These are phyloP conservation scores for Congeria kusceri DNA, from an alignment of 2,888 invertebrate genomes.

Conservation along the genomic window DNA sequence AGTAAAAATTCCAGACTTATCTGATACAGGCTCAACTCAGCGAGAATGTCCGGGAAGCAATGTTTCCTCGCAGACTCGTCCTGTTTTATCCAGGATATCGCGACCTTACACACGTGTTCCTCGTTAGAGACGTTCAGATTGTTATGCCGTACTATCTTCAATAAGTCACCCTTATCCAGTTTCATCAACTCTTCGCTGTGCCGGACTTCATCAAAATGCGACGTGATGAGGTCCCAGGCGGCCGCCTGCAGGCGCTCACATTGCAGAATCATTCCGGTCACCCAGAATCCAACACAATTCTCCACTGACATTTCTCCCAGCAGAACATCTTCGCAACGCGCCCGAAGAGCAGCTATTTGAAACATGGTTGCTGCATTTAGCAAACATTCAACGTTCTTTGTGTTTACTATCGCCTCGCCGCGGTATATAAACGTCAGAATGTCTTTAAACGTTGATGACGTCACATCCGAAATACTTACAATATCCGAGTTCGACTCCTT, in stretches of 20 bases:
- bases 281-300: conserved; percentile 66
- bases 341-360: conserved; percentile 53
- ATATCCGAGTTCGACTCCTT: conserved; percentile 52
- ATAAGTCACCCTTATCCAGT: conserved; percentile 60
- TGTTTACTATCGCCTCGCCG: conserved; percentile 40
- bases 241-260: conserved; percentile 40
- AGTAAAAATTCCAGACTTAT: conserved; percentile 60
- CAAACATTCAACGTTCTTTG: conserved; percentile 57
- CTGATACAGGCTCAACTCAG: conserved; percentile 50
- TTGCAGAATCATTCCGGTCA: conserved; percentile 32
- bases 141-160: conserved; percentile 54
- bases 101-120: conserved; percentile 58
- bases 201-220: conserved; percentile 54
- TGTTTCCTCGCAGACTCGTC: conserved; percentile 38
- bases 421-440: conserved; percentile 59
- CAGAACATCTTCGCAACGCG: conserved; percentile 61
- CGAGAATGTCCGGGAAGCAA: conserved; percentile 40
- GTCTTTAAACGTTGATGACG: conserved; percentile 42
- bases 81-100: conserved; percentile 52
- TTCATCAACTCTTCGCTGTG: conserved; percentile 52
- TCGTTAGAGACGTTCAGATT: conserved; percentile 47
- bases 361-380: conserved; percentile 54
- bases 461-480: conserved; percentile 46
- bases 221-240: conserved; percentile 43
- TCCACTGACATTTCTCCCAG: conserved; percentile 52